Conservation (phyloP, 2,113 vertebrate genomes). For the Labrus mixtus region DNA sequence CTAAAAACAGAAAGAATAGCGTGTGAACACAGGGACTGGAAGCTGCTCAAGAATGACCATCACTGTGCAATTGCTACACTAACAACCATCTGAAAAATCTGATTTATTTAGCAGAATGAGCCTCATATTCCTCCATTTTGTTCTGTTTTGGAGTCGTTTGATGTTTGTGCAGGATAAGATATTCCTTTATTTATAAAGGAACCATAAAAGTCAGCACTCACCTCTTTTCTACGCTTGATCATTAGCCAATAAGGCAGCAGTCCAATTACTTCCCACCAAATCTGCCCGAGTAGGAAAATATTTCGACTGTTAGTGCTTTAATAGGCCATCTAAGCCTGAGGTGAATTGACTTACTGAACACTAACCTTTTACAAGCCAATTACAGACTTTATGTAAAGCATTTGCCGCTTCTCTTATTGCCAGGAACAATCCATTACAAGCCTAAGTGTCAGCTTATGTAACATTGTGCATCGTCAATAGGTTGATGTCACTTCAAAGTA, state of each 20-base stretch:
- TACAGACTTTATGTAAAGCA: not conserved
- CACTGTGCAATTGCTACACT: no score
- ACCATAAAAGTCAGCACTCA: no score
- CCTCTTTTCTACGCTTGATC: no score
- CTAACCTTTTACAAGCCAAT: constrained; percentile 27
- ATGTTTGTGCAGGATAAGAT: no score
- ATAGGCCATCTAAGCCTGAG: not conserved
- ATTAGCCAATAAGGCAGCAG: not conserved
- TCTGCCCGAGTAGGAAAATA: not conserved
- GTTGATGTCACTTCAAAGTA: not conserved
- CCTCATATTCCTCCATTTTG: no score
- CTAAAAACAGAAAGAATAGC: no score
- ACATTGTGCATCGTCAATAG: constrained; percentile 5
- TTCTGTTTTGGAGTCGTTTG: no score
- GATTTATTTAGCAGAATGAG: no score
- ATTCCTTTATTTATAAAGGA: no score
- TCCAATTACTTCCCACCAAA: constrained; percentile 28
- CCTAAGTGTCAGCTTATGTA: constrained; percentile 4
- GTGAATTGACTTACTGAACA: not conserved
- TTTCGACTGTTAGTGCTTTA: not conserved
- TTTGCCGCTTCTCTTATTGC: constrained; percentile 19
- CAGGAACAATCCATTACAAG: not conserved
- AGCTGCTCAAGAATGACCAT: no score
- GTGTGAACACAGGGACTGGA: no score
- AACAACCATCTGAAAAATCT: no score